Percentiles rank a stretch among this genome's conserved stretches.
Evolutionary conservation across 2,797 vertebrate genomes (phyloP).

Genomic region (Typhlichthys subterraneus): DNA sequence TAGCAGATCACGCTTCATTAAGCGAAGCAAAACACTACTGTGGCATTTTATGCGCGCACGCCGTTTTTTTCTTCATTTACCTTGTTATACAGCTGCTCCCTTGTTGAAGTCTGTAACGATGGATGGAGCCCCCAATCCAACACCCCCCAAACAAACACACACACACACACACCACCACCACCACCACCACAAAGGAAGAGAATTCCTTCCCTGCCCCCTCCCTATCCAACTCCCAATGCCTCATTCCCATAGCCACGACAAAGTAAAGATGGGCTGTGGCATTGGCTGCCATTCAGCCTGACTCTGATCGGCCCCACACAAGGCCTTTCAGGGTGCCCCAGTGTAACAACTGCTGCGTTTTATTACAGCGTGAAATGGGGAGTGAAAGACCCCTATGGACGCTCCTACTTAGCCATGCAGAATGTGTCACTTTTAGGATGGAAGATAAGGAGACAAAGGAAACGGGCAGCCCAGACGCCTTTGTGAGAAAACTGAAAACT

Average conservation of each 20-base stretch:
- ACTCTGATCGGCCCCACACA: slow-evolving; percentile 80
- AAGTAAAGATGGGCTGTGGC: slow-evolving; percentile 74
- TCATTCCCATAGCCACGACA: slow-evolving; percentile 44
- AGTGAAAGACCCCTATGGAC: slow-evolving; percentile 82
- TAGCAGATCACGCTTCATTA: slow-evolving; percentile 69
- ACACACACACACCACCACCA: background rate
- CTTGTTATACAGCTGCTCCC: slow-evolving; percentile 53
- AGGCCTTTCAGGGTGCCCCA: slow-evolving; percentile 82
- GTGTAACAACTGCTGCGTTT: slow-evolving; percentile 83
- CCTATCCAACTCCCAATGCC: background rate
- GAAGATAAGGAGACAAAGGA: slow-evolving; percentile 75
- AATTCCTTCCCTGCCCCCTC: background rate
- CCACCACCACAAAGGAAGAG: background rate
- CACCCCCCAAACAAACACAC: slow-evolving; percentile 4
- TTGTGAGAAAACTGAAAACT: slow-evolving; percentile 38
- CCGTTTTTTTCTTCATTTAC: slow-evolving; percentile 46
- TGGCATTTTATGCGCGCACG: slow-evolving; percentile 55
- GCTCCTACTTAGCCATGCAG: slow-evolving; percentile 81
- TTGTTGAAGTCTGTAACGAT: slow-evolving; percentile 32
- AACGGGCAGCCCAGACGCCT: slow-evolving; percentile 65
- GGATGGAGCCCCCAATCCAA: background rate
- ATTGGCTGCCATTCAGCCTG: slow-evolving; percentile 81
- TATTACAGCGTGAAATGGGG: slow-evolving; percentile 86
- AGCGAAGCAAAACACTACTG: slow-evolving; percentile 57
- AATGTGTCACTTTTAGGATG: slow-evolving; percentile 76